A percentile compares a stretch with the other conserved stretches of the same genome.
phyloP scores from a whole-genome alignment of 2,113 vertebrate species.

The Herpetotheres cachinnans region DNA sequence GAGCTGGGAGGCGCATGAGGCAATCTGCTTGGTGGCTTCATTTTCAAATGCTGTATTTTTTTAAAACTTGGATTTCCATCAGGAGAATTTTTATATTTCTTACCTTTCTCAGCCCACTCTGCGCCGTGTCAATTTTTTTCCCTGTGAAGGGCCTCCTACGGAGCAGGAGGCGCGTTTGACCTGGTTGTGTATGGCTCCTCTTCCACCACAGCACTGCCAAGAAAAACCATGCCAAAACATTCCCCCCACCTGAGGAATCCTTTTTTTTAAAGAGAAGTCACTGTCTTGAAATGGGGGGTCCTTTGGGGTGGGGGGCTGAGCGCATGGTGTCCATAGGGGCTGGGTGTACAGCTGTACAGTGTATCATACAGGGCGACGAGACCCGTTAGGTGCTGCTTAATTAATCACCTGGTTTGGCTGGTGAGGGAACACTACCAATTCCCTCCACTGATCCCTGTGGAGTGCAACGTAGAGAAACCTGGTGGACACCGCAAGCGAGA shows the following conservation, averaged over 20 bases:
- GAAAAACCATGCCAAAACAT: background rate
- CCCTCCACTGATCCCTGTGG: conserved; percentile 6
- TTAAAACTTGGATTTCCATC: conserved; percentile 45
- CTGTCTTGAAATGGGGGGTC: background rate
- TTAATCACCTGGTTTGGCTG: background rate
- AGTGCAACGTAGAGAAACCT: background rate
- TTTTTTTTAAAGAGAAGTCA: background rate
- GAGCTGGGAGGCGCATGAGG: background rate
- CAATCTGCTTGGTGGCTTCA: conserved; percentile 5
- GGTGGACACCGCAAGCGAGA: background rate
- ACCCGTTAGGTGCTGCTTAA: background rate
- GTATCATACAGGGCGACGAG: background rate
- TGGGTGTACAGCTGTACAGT: background rate
- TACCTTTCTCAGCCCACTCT: background rate
- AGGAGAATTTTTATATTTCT: conserved; percentile 57
- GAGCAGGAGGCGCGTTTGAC: rapidly evolving
- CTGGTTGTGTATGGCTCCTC: background rate
- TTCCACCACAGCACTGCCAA: rapidly evolving
- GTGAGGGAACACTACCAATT: background rate
- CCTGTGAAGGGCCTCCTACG: background rate
- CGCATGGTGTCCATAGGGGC: rapidly evolving
- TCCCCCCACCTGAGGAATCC: rapidly evolving
- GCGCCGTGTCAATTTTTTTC: background rate
- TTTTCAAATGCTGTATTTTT: conserved; percentile 56
- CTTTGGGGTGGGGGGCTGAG: background rate